phyloP scores from a whole-genome alignment of 2,888 invertebrate genomes.

The Synergus itoensis region DNA sequence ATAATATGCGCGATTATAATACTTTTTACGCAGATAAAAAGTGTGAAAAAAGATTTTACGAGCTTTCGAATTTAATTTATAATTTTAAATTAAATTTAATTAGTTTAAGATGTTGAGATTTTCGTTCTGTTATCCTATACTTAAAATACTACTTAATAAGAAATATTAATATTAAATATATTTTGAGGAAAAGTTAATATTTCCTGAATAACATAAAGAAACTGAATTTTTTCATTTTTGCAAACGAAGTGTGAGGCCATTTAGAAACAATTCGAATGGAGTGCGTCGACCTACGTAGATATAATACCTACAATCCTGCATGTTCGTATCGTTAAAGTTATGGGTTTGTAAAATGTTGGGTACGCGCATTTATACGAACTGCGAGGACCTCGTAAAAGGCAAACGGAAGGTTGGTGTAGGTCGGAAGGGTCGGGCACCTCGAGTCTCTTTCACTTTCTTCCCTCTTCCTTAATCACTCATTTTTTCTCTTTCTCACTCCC shows the following conservation, averaged over 20 bases:
- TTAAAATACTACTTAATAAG: too few relatives aligned
- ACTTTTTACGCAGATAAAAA: too few relatives aligned
- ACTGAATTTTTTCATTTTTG: neutral
- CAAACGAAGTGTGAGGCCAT: conserved; percentile 48
- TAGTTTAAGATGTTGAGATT: too few relatives aligned
- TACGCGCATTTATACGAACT: conserved; percentile 55
- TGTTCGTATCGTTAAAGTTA: conserved; percentile 51
- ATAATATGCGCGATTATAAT: too few relatives aligned
- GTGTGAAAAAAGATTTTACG: too few relatives aligned
- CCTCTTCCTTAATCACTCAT: conserved; percentile 24
- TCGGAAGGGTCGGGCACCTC: conserved; percentile 43
- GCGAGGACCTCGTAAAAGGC: conserved; percentile 54
- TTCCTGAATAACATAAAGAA: too few relatives aligned
- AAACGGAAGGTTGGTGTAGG: conserved; percentile 45
- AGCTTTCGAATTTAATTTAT: too few relatives aligned
- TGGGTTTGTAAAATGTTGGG: conserved; percentile 52
- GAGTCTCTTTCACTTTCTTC: conserved; percentile 33
- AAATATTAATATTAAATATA: too few relatives aligned
- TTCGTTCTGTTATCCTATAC: too few relatives aligned
- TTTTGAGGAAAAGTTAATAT: too few relatives aligned
- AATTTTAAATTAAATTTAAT: too few relatives aligned
- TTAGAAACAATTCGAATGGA: conserved; percentile 53
- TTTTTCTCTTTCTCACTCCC: neutral
- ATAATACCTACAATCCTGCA: conserved; percentile 12
- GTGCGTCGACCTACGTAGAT: conserved; percentile 44